A percentile compares a stretch with the other conserved stretches of the same genome.
These are phyloP conservation scores for Cryptoprocta ferox DNA, from an alignment of 2,797 vertebrate species.

Conservation along the genomic window DNA sequence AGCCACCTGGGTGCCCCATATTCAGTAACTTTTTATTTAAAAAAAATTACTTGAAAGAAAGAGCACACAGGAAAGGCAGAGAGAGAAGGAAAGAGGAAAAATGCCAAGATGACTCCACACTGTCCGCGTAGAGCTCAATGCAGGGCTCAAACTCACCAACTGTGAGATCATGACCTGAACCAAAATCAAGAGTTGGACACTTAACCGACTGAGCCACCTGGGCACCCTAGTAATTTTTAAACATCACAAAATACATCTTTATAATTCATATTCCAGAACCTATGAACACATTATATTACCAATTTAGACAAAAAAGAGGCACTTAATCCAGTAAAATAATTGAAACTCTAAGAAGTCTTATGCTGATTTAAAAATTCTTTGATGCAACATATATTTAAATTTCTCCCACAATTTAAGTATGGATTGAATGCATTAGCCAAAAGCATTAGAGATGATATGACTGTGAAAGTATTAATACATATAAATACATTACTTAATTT, in stretches of 20 bases:
- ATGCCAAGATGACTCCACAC: no score
- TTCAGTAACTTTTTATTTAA: no score
- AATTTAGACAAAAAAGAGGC: constrained; percentile 8
- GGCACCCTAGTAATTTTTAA: not conserved
- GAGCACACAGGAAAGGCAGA: no score
- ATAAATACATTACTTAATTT: constrained; percentile 39
- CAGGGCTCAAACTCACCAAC: no score
- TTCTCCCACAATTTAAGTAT: constrained; percentile 35
- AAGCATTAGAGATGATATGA: not conserved
- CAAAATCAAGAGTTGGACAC: no score
- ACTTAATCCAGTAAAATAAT: constrained; percentile 39
- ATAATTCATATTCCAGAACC: constrained; percentile 27
- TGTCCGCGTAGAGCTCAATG: no score
- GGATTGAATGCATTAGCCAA: constrained; percentile 3
- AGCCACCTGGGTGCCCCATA: no score
- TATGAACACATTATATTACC: constrained; percentile 29
- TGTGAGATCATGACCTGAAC: no score
- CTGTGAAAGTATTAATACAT: constrained; percentile 32
- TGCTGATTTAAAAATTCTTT: constrained; percentile 54
- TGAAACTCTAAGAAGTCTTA: constrained; percentile 55
- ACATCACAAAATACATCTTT: not conserved
- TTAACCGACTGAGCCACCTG: no score
- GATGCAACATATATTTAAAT: constrained; percentile 41
- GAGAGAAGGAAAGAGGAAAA: no score
- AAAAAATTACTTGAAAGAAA: no score